These are phyloP conservation scores for Paratrypauchen microcephalus DNA, from an alignment of 2,797 vertebrate genomes.

Conservation along the genomic window DNA sequence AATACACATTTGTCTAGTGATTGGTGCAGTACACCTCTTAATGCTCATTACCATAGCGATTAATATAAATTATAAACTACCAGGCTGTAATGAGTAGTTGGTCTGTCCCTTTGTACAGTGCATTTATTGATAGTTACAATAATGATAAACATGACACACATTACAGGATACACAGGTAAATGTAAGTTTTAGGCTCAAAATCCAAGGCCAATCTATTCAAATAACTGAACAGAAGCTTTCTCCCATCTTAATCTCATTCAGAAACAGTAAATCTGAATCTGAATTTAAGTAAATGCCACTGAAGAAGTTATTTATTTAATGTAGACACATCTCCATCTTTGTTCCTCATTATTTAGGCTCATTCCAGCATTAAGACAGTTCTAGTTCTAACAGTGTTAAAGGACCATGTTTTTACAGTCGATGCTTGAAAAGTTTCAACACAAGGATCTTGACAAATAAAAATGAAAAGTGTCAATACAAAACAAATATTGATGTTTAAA, in stretches of 20 bases:
- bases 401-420: not conserved
- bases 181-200: not conserved
- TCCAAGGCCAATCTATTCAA: not conserved
- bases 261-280: too few species aligned
- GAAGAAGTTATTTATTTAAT: not conserved
- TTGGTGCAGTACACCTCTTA: not conserved
- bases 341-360: not conserved
- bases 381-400: not conserved
- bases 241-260: not conserved
- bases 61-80: not conserved
- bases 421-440: not conserved
- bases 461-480: slow-evolving; percentile 6
- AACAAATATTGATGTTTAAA: slow-evolving; percentile 1
- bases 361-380: not conserved
- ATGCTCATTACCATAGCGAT: not conserved
- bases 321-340: not conserved
- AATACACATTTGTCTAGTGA: not conserved
- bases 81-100: not conserved
- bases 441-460: not conserved
- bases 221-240: not conserved
- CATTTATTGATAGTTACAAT: slow-evolving; percentile 51
- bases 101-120: slow-evolving; percentile 35
- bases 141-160: slow-evolving; percentile 29
- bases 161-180: slow-evolving; percentile 31
- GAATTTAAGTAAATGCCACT: not conserved